Evolutionary conservation across 2,797 vertebrate genomes (phyloP).

Genomic region (Holocentrus rufus): DNA sequence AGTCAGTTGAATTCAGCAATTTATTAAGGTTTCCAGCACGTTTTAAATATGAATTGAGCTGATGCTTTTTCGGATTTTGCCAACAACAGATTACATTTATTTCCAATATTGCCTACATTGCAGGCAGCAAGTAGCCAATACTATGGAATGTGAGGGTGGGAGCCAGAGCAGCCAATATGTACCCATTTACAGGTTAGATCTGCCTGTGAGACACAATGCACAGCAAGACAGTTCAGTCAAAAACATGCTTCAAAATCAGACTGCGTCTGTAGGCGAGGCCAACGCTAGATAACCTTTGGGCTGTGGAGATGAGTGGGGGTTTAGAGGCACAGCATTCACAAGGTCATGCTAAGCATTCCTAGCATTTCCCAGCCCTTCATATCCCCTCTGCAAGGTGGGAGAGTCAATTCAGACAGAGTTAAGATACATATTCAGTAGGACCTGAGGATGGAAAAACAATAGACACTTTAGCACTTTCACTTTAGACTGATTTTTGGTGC

Average conservation of each 20-base stretch:
- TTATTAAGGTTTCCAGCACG: too few relatives aligned
- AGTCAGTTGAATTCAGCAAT: too few relatives aligned
- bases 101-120: background rate
- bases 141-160: background rate
- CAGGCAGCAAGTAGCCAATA: background rate
- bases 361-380: slow-evolving; percentile 64
- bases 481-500: background rate
- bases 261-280: background rate
- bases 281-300: slow-evolving; percentile 45
- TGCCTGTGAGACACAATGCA: slow-evolving; percentile 15
- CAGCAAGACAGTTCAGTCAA: slow-evolving; percentile 14
- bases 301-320: slow-evolving; percentile 22
- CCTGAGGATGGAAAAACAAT: background rate
- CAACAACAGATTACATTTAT: background rate
- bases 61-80: background rate
- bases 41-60: too few relatives aligned
- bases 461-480: background rate
- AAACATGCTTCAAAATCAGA: slow-evolving; percentile 16
- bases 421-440: background rate
- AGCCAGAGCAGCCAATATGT: background rate
- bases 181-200: slow-evolving; percentile 4
- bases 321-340: slow-evolving; percentile 62
- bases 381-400: slow-evolving; percentile 34
- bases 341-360: slow-evolving; percentile 72
- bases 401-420: slow-evolving; percentile 22